Evolutionary conservation across 2,888 invertebrate genomes (phyloP), one percentile per base, ranked within the genome.

Genomic region (Scrobipalpa atriplicella): DNA sequence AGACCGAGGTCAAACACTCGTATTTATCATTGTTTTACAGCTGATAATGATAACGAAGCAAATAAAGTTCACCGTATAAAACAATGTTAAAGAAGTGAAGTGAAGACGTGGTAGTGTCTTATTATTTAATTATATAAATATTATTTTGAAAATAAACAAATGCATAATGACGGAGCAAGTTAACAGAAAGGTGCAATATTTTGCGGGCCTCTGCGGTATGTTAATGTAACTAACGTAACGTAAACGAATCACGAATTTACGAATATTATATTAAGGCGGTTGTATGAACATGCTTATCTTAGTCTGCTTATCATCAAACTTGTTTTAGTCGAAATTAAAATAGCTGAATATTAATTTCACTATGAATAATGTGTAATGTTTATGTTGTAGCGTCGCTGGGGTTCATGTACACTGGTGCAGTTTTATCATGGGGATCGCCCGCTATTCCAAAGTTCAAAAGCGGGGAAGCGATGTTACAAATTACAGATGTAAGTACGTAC

Each of bases 361-460:
- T 29, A 29, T 29, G 29, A 29, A 29, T 29, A 5, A 3, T 39
- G 39, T 39, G 10, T 10, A 39, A 5, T 39, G 47, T 19, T 62
- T 43, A 62, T 68, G 54, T 78, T 79, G 65, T 75, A 93, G 93
- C 87, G 56, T 86, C 93, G 2, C 79, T 92, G 68, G 85, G 87
- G 10, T 92, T 91, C 77, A 82, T 89, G 65, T 92, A 89, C 68
- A 91, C 90, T 36, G 93, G 93, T 11, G 90, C 92, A 36, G 85
- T 86, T 8, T 75, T 92, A 65, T 90, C 93, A 9, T 94, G 93
- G 93, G 85, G 94, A 0, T 94, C 94, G 0, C 94, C 94, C n/a
- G 93, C 92, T 36, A 86, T 94, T 73, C 93, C 93, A 54, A 92
- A 93, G 80, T 86, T 94, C 75, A 86, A 84, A 71, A 88, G 75